Base-by-base conservation (phyloP, 2,797 vertebrate species). In the Ispidina lecontei region DNA sequence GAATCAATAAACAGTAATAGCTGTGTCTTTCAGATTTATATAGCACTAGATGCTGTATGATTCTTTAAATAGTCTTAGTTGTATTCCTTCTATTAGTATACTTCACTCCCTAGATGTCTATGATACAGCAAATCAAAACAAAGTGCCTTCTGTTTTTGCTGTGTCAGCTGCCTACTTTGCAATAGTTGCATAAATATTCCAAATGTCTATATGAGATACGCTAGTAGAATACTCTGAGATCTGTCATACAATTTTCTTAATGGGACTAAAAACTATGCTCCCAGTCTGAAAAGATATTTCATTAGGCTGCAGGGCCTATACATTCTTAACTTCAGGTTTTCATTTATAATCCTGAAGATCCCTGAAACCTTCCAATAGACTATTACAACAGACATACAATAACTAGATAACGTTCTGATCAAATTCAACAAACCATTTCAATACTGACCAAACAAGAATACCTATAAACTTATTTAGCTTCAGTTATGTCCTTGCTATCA, bases 111-210 rank as follows among this genome's bases (percentile, higher is more conserved):
- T 91, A 95, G 75, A 90, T 89, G 82, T 87, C 55, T 63, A 46
- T 87, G 52, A 56, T 41, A 49, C 15, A 75, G 76, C 39, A 75
- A 77, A 92, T 85, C 82, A 83, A 94, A 94, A 87, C 82, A 92
- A 95, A 87, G 51, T 91, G 62, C 79, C 7, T 37, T 54, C 69
- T 89, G 69, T 35, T 93, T 91, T 85, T 93, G 58, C 76, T 91
- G 92, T 93, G 77, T 91, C 92, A 84, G 80, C 85, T 93, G 70
- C 83, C 93, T 76, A 16, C 85, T 88, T 90, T 82, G 64, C 54
- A 92, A 47, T 22, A 56, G 52, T 86, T 88, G 39, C 23, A 43
- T 63, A 22, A 35, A 46, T 44, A 58, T 75, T 71, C 74, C 77
- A 90, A 94, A 86, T 67, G 65, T 64, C 72, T 94, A 52, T 90